phyloP scores from a whole-genome alignment of 2,888 invertebrate genomes.

The Philopedon plagiatum region DNA sequence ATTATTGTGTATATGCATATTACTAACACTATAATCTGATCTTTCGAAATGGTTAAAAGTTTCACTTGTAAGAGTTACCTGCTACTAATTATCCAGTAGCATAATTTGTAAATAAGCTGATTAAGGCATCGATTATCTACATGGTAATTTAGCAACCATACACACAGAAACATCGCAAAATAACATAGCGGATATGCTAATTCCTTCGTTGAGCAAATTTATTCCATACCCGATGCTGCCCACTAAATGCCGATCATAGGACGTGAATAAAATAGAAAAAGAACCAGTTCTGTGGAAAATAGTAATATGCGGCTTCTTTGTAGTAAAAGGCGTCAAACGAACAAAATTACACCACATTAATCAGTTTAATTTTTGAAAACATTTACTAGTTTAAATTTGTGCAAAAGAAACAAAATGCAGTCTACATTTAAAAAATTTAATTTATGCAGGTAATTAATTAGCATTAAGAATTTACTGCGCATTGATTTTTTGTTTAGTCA shows the following conservation, averaged over 20 bases:
- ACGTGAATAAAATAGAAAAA: slow-evolving; percentile 29
- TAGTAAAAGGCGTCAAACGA: background rate
- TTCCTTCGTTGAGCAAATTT: slow-evolving; percentile 23
- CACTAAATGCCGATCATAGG: slow-evolving; percentile 3
- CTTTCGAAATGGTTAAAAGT: too few species aligned
- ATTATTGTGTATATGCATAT: too few species aligned
- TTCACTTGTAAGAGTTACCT: background rate
- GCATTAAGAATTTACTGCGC: too few species aligned
- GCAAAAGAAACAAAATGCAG: too few species aligned
- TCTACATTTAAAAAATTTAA: too few species aligned
- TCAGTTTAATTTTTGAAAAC: too few species aligned
- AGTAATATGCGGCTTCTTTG: slow-evolving; percentile 21
- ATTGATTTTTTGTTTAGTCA: too few species aligned
- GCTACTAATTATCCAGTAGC: background rate
- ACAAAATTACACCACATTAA: background rate
- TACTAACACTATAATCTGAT: too few species aligned
- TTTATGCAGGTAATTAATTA: too few species aligned
- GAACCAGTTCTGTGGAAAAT: background rate
- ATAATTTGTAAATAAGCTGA: slow-evolving; percentile 27
- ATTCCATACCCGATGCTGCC: slow-evolving; percentile 9
- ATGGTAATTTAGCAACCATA: slow-evolving; percentile 36
- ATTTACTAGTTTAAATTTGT: too few species aligned
- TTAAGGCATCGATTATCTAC: slow-evolving; percentile 18
- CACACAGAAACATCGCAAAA: slow-evolving; percentile 27
- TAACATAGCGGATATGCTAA: slow-evolving; percentile 41